Evolutionary conservation across 2,797 vertebrate genomes (phyloP), one percentile per base, ranked within the genome.

Genomic region (Triplophysa yarkandensis): DNA sequence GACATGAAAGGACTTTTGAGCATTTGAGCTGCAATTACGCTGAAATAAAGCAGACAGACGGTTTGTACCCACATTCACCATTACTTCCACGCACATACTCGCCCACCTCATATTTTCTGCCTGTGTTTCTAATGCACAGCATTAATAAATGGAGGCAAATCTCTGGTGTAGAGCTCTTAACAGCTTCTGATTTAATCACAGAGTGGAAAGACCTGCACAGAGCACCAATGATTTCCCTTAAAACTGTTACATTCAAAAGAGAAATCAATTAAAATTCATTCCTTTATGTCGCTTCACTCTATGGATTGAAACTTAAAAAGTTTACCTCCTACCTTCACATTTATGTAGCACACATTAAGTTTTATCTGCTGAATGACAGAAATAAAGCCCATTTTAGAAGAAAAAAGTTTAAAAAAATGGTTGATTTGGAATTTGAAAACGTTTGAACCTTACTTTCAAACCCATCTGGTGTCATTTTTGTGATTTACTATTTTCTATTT

Each of bases 11-110:
- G 36, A 54, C 28, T 52, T n/a, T n/a, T 30, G 16, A 65, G 27
- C 32, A 52, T 77, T 77, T 71, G 50, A 77, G 78, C 70, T 68
- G 57, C 68, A 74, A 82, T 82, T 78, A 74, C 39, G 57, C 72
- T 60, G 39, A 50, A 81, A 76, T 64, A 70, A 30, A 58, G 25
- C 64, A 72, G 71, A 74, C 71, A 77, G 66, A 61, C 72, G 32
- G 63, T 78, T 66, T 58, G 57, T 17, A 69, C 46, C 46, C 36
- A 60, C 39, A 32, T 39, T 62, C 21, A 8, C 62, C 50, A 65
- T 63, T 48, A 14, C 61, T 28, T 64, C 41, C 77, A 61, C 39
- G 36, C 58, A 64, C 71, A 58, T 61, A 46, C 43, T 28, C 68
- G 28, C 66, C 52, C 43, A 48, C 57, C 43, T 77, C 21, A 82